Base-by-base conservation (phyloP, 2,113 vertebrate species). In the Coryphaenoides rupestris region DNA sequence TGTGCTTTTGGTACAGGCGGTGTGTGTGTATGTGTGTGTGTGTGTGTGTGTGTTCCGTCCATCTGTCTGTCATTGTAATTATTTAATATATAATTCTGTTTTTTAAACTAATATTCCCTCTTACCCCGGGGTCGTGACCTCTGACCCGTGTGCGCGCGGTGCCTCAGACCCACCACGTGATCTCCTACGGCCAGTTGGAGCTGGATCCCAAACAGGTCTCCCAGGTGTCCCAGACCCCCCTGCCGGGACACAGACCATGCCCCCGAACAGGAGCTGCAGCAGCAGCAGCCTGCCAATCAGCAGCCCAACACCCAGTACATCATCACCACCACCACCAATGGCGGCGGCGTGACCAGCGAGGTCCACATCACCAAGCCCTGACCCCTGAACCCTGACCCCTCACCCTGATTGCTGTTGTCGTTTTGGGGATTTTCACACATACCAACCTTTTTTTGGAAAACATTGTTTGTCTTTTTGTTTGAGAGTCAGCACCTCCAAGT, bases 151-250 rank as follows among this genome's bases (percentile, higher is more conserved):
- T 40, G 33, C 13, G 3, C 6, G 3, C 24, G 33, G 6, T 40
- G 6, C 4, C 55, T 1, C 82, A 99, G 97, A 94, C 95, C 4
- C 97, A 98, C 82, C 98, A 96, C 2, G 95, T 99, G n/a, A 94
- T 99, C 74, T 95, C 97, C 0, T 95, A 98, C 79, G 92, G 95
- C 52, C 97, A 98, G 69, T 65, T 90, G 0, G 96, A 98, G 24
- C 68, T 98, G 85, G 96, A 98, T 24, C 76, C 90, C 47, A 99
- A 98, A 75, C 93, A 92, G 55, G 84, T 72, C 9, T 60, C 76
- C 0, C n/a, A n/a, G n/a, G 76, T 82, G 57, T 79, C 91, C 50
- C 91, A 93, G 76, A 79, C 82, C 1, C 12, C 83, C 9, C 52
- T 64, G 21, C 68, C 92, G 14, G 55, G 87, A 19, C 92, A 92